Conservation (phyloP, 2,888 invertebrate species). For the Branchellion lobata region DNA sequence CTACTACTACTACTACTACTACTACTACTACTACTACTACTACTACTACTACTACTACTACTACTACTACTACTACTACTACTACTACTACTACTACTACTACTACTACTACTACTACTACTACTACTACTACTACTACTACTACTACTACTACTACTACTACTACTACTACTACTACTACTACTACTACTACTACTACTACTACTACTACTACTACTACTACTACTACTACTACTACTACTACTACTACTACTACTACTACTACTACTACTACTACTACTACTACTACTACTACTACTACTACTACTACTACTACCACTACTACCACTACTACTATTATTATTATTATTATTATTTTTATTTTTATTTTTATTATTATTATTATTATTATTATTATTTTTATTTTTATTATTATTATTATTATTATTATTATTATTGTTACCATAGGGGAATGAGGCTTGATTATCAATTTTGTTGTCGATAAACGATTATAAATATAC, state of each 20-base stretch:
- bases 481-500: too few relatives aligned
- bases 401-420: too few relatives aligned
- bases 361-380: background rate
- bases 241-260: conserved; percentile 20
- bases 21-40: background rate
- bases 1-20: background rate
- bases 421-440: too few relatives aligned
- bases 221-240: background rate
- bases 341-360: background rate
- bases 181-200: conserved; percentile 19
- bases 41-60: background rate
- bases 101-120: background rate
- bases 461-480: too few relatives aligned
- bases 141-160: background rate
- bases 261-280: conserved; percentile 26
- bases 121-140: conserved; percentile 6
- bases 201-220: background rate
- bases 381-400: too few relatives aligned
- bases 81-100: conserved; percentile 5
- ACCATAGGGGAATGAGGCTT: too few relatives aligned
- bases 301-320: conserved; percentile 17
- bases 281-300: background rate
- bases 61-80: background rate
- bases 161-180: background rate
- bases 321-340: background rate